Evolutionary conservation across 1,140 invertebrate species (phyloP).

Genomic region (Bombus ignitus): DNA sequence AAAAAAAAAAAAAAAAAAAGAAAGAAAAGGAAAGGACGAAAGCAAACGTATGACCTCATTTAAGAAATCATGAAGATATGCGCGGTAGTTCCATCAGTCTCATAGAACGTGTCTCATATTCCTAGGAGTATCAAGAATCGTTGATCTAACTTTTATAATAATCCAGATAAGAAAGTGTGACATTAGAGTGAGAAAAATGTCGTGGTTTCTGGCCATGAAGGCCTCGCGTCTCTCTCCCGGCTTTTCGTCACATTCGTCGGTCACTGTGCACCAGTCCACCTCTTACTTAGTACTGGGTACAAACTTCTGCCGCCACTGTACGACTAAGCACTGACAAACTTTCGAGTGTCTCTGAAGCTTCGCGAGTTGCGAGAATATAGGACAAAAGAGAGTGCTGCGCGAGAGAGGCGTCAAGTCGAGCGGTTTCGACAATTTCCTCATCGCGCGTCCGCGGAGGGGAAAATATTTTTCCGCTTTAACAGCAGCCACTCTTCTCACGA

Average conservation of each 20-base stretch:
- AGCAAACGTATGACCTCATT: neutral
- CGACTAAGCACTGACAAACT: constrained; percentile 49
- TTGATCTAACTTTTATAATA: constrained; percentile 50
- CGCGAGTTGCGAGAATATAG: constrained; percentile 32
- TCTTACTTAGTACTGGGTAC: constrained; percentile 26
- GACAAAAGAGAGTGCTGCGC: constrained; percentile 31
- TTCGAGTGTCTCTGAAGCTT: constrained; percentile 40
- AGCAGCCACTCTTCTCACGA: neutral
- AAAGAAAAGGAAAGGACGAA: neutral
- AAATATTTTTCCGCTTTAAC: constrained; percentile 31
- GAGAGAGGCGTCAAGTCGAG: constrained; percentile 5
- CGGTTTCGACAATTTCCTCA: neutral
- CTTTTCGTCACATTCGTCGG: constrained; percentile 5
- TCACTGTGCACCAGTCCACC: neutral
- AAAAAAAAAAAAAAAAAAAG: neutral
- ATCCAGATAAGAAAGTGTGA: constrained; percentile 41
- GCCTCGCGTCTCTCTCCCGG: constrained; percentile 18
- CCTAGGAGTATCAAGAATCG: neutral
- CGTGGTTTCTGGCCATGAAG: neutral
- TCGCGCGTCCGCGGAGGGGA: neutral
- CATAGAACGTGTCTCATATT: neutral
- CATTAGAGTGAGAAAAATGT: constrained; percentile 8
- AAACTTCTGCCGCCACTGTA: constrained; percentile 8
- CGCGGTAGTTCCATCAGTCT: neutral
- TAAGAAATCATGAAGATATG: neutral